These are phyloP conservation scores for Drosophila dunni DNA, from an alignment of 1,140 invertebrate genomes.

Conservation along the genomic window DNA sequence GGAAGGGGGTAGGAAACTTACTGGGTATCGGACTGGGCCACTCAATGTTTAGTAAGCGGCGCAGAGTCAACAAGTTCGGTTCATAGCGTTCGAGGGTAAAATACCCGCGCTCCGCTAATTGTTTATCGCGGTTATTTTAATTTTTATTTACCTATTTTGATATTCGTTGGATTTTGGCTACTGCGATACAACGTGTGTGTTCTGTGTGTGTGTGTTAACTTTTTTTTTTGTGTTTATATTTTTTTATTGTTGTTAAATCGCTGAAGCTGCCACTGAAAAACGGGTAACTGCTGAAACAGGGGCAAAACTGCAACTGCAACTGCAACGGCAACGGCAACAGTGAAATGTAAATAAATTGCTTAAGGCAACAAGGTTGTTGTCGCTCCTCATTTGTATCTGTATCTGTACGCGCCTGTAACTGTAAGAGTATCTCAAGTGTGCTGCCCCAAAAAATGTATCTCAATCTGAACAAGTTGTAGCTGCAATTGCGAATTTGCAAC, in stretches of 20 bases:
- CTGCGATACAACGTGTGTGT: constrained; percentile 9
- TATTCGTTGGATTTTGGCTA: not conserved
- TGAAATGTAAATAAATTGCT: constrained; percentile 44
- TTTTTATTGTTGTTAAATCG: not conserved
- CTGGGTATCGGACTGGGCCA: constrained; percentile 15
- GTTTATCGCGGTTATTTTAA: constrained; percentile 43
- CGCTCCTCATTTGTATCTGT: constrained; percentile 12
- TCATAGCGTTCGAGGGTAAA: constrained; percentile 36
- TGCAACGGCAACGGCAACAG: constrained; percentile 27
- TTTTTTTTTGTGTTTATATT: constrained; percentile 9
- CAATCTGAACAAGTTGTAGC: constrained; percentile 4
- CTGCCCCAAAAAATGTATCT: constrained; percentile 22
- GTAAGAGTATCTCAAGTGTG: constrained; percentile 18
- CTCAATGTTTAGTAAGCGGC: constrained; percentile 67
- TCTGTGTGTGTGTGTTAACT: constrained; percentile 5
- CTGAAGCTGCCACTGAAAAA: not conserved
- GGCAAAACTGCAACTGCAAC: constrained; percentile 11
- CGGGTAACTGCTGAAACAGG: constrained; percentile 10
- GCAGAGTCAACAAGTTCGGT: constrained; percentile 71
- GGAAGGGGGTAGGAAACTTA: constrained; percentile 8
- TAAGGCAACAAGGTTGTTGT: constrained; percentile 23
- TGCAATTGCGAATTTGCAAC: constrained; percentile 14
- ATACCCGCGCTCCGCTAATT: constrained; percentile 40
- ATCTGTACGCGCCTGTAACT: constrained; percentile 2
- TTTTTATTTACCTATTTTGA: constrained; percentile 10